Evolutionary conservation across 2,113 vertebrate genomes (phyloP).

Genomic region (Trichechus manatus): DNA sequence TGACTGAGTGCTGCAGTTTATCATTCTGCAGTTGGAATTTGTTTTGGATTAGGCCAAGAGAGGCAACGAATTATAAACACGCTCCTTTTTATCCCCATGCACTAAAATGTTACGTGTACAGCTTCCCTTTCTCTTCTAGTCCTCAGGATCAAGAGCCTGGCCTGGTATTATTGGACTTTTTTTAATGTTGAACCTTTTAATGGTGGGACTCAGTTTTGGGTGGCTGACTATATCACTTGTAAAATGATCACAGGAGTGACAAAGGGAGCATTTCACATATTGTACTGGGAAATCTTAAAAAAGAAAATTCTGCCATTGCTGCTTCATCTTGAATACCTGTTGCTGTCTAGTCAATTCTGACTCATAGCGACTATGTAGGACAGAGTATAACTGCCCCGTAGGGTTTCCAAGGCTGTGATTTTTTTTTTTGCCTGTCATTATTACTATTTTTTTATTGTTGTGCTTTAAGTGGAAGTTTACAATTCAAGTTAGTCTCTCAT

Average conservation of each 20-base stretch:
- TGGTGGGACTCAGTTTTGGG: background rate
- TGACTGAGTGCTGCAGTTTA: background rate
- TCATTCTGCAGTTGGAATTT: background rate
- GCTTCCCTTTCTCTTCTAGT: background rate
- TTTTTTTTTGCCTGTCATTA: no score
- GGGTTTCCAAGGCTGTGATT: no score
- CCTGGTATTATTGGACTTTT: background rate
- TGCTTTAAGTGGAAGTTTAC: no score
- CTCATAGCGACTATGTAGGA: background rate
- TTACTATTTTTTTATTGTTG: no score
- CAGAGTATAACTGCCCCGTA: background rate
- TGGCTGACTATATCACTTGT: background rate
- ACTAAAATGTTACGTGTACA: background rate
- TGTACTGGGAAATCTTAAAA: background rate
- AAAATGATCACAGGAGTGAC: background rate
- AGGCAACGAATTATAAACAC: background rate
- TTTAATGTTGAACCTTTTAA: background rate
- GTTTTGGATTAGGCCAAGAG: background rate
- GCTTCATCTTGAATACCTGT: background rate
- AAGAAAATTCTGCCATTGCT: background rate
- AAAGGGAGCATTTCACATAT: background rate
- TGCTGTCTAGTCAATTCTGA: background rate
- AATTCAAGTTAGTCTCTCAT: no score
- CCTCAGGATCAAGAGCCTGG: background rate
- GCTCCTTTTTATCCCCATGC: background rate